A percentile compares a stretch with the other conserved stretches of the same genome.
phyloP scores from a whole-genome alignment of 1,140 invertebrate genomes.

The Formica selysi region DNA sequence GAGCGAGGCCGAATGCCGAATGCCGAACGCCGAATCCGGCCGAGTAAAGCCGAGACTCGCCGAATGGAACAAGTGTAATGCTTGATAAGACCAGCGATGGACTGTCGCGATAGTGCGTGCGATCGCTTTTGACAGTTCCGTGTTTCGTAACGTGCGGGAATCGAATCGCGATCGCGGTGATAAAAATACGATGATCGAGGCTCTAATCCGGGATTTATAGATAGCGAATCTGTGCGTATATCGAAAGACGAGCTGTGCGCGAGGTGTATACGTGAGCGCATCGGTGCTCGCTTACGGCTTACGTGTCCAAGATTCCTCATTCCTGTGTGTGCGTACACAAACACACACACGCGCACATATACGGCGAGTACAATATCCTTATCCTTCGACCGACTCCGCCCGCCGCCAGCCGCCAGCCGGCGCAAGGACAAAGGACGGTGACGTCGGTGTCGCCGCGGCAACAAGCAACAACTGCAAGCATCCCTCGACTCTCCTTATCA shows the following conservation, averaged over 20 bases:
- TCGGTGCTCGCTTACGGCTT: constrained; percentile 29
- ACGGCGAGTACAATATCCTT: constrained; percentile 23
- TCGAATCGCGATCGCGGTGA: neutral
- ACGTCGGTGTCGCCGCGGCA: neutral
- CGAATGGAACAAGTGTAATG: constrained; percentile 73
- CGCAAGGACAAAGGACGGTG: constrained; percentile 27
- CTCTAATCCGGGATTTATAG: neutral
- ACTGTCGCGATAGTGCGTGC: constrained; percentile 74
- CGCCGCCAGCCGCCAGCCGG: neutral
- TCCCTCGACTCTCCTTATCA: neutral
- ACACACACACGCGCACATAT: neutral
- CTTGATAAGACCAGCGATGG: constrained; percentile 80
- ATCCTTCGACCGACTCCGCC: constrained; percentile 22
- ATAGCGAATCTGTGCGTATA: neutral
- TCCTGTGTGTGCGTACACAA: neutral
- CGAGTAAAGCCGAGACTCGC: constrained; percentile 14
- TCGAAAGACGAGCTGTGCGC: neutral
- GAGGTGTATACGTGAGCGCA: constrained; percentile 18
- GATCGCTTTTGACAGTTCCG: constrained; percentile 73
- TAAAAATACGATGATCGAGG: neutral
- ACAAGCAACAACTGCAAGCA: neutral
- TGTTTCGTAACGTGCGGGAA: neutral
- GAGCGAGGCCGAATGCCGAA: constrained; percentile 14
- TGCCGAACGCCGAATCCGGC: neutral
- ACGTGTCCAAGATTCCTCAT: constrained; percentile 4